These are phyloP conservation scores for Channa argus DNA, from an alignment of 2,113 vertebrate genomes.

Conservation along the genomic window DNA sequence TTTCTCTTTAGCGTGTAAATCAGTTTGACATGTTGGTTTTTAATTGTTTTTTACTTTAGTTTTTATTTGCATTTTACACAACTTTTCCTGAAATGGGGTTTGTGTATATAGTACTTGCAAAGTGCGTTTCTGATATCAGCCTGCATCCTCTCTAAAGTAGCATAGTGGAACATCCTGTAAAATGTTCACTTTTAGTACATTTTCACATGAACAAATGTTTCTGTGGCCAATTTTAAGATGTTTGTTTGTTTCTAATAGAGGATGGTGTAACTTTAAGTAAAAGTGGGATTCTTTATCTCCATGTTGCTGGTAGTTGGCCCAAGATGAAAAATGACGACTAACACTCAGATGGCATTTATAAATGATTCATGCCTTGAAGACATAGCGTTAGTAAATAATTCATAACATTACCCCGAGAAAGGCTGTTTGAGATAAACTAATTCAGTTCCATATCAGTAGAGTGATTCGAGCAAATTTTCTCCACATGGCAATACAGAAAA, in stretches of 20 bases:
- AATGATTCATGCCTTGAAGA: slow-evolving; percentile 57
- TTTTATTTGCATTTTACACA: too few species aligned
- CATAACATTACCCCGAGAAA: slow-evolving; percentile 23
- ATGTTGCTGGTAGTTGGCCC: neutral
- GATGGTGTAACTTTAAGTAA: neutral
- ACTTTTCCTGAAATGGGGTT: too few species aligned
- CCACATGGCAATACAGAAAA: neutral
- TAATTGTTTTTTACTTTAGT: too few species aligned
- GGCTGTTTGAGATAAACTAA: slow-evolving; percentile 34
- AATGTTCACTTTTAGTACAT: neutral
- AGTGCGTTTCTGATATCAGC: neutral
- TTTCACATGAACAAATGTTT: neutral
- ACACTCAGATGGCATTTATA: slow-evolving; percentile 46
- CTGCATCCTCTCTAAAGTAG: neutral
- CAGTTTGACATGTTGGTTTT: too few species aligned
- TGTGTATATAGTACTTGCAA: too few species aligned
- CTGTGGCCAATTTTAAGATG: neutral
- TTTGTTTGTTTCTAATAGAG: too few species aligned
- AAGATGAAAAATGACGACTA: slow-evolving; percentile 49
- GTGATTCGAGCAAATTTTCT: slow-evolving; percentile 8
- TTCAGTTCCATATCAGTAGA: slow-evolving; percentile 15
- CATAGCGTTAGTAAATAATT: slow-evolving; percentile 59
- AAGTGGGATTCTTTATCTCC: slow-evolving; percentile 17
- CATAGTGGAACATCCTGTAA: neutral
- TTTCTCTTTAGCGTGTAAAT: too few species aligned